Percentiles rank a stretch among this genome's conserved stretches.
phyloP scores from a whole-genome alignment of 2,888 invertebrate species.

The Chrysodeixis includens region DNA sequence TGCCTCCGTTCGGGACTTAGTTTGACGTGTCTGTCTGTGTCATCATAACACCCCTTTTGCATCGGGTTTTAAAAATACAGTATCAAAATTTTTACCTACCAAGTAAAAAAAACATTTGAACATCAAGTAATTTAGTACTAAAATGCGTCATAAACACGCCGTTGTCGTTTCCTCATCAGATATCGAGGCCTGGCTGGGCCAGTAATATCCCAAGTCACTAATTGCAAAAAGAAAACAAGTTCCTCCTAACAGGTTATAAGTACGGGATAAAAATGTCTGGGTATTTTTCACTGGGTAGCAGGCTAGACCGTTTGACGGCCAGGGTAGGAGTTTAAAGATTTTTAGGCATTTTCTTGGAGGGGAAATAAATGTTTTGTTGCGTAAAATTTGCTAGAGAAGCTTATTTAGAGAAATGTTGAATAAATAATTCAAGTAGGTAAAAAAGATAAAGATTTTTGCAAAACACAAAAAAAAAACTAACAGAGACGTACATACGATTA shows the following conservation, averaged over 20 bases:
- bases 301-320: conserved; percentile 65
- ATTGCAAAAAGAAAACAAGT: conserved; percentile 69
- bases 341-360: neutral
- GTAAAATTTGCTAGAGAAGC: too few species aligned
- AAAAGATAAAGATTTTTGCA: too few species aligned
- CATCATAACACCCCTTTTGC: too few species aligned
- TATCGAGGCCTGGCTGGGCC: conserved; percentile 35
- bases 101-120: neutral
- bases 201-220: conserved; percentile 61
- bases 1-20: too few species aligned
- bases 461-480: neutral
- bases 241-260: conserved; percentile 73
- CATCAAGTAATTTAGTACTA: neutral
- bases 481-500: neutral
- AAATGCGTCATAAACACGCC: neutral
- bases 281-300: conserved; percentile 76
- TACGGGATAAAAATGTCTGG: conserved; percentile 80
- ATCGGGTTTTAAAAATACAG: too few species aligned
- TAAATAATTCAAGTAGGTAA: too few species aligned
- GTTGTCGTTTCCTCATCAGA: conserved; percentile 24
- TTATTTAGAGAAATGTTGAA: neutral
- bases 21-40: too few species aligned
- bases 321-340: conserved; percentile 61
- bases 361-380: neutral
- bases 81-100: too few species aligned